Percentiles rank a stretch among this genome's conserved stretches.
phyloP scores from a whole-genome alignment of 2,888 invertebrate species.

The Drosophila affinis region DNA sequence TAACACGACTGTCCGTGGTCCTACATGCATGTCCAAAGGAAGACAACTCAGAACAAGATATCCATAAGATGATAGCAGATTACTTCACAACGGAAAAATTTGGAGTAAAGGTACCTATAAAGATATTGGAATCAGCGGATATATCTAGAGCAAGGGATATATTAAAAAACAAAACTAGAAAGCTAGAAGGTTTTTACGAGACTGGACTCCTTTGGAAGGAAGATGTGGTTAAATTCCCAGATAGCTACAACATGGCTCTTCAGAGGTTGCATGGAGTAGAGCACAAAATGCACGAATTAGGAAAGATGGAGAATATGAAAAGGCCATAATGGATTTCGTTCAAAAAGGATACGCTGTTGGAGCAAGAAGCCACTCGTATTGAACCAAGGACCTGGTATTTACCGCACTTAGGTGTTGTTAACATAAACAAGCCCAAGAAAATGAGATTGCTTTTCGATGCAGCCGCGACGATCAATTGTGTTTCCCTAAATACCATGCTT shows the following conservation, averaged over 20 bases:
- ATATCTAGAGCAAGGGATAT: not conserved
- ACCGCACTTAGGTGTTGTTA: not conserved
- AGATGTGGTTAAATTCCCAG: not conserved
- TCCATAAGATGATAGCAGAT: not conserved
- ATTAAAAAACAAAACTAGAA: not conserved
- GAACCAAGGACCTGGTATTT: conserved; percentile 5
- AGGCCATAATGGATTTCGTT: conserved; percentile 11
- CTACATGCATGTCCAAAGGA: not conserved
- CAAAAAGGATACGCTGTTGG: not conserved
- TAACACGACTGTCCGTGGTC: too few relatives aligned
- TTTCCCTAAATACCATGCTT: conserved; percentile 11
- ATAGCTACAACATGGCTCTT: not conserved
- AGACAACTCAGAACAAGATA: not conserved
- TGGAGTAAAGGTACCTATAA: not conserved
- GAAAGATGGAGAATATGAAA: not conserved
- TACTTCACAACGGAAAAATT: conserved; percentile 4
- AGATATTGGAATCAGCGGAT: too few relatives aligned
- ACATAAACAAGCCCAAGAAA: conserved; percentile 9
- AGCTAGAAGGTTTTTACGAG: not conserved
- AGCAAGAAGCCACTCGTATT: not conserved
- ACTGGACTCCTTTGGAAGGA: not conserved
- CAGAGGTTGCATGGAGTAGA: not conserved
- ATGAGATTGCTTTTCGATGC: conserved; percentile 6
- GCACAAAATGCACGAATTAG: not conserved
- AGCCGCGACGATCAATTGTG: not conserved